Percentiles rank a stretch among this genome's conserved stretches.
Evolutionary conservation across 2,888 invertebrate species (phyloP).

Genomic region (Coelopa pilipes): DNA sequence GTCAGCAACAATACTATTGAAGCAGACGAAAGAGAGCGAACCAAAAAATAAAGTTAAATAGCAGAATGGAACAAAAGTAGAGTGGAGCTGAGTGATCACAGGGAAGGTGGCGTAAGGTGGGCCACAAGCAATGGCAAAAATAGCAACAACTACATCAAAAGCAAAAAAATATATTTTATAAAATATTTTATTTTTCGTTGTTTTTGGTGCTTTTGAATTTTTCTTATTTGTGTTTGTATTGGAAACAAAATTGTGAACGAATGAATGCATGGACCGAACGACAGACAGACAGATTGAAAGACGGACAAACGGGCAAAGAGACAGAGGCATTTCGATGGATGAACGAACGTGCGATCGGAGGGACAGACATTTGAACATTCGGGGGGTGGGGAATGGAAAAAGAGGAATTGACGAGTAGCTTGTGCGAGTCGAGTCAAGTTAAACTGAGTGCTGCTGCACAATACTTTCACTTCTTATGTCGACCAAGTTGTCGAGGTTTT

Average conservation of each 20-base stretch:
- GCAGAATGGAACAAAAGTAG: slow-evolving; percentile 14
- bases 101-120: slow-evolving; percentile 13
- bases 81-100: slow-evolving; percentile 21
- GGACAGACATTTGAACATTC: not conserved
- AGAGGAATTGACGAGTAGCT: slow-evolving; percentile 23
- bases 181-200: slow-evolving; percentile 24
- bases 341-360: not conserved
- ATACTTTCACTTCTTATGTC: slow-evolving; percentile 50
- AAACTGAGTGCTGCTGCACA: slow-evolving; percentile 37
- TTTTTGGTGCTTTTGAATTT: slow-evolving; percentile 8
- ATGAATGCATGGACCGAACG: slow-evolving; percentile 21
- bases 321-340: not conserved
- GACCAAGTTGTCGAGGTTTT: slow-evolving; percentile 28
- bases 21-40: slow-evolving; percentile 9
- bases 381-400: not conserved
- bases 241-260: slow-evolving; percentile 29
- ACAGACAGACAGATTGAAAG: no score
- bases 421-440: not conserved
- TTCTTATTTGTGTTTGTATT: slow-evolving; percentile 15
- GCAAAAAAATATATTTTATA: slow-evolving; percentile 32
- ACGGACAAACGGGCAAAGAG: not conserved
- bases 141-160: slow-evolving; percentile 15
- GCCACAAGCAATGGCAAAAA: slow-evolving; percentile 6
- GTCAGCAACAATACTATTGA: not conserved
- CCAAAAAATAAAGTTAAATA: slow-evolving; percentile 9